These are phyloP conservation scores for Mola mola DNA, from an alignment of 2,113 vertebrate genomes.

Conservation along the genomic window DNA sequence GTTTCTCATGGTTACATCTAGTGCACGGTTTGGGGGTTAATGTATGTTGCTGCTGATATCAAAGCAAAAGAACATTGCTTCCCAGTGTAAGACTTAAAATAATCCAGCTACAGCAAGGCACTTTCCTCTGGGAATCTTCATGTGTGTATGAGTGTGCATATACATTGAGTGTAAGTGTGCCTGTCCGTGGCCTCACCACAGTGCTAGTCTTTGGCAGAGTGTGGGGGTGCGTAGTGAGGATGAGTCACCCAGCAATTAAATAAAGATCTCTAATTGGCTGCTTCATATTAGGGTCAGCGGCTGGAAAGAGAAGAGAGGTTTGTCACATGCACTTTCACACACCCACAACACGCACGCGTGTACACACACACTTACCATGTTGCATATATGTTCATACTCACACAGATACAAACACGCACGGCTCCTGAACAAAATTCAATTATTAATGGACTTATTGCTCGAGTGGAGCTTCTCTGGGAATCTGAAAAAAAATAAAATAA, in stretches of 20 bases:
- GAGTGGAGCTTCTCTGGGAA: conserved; percentile 93
- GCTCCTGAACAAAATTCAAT: conserved; percentile 96
- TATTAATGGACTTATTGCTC: conserved; percentile 97
- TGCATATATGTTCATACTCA: conserved; percentile 66
- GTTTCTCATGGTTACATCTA: conserved; percentile 2
- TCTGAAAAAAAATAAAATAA: conserved; percentile 96
- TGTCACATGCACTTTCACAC: conserved; percentile 49
- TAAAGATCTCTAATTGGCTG: conserved; percentile 95
- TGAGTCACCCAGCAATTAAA: conserved; percentile 90
- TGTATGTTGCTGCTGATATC: conserved; percentile 25
- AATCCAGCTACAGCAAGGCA: conserved; percentile 33
- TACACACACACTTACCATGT: conserved; percentile 19
- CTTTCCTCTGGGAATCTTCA: conserved; percentile 82
- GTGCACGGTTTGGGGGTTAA: conserved; percentile 16
- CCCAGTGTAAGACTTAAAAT: conserved; percentile 33
- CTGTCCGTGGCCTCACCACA: conserved; percentile 53
- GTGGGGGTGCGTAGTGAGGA: conserved; percentile 81
- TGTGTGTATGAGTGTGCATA: conserved; percentile 5
- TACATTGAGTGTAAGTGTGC: conserved; percentile 13
- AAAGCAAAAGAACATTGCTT: conserved; percentile 43
- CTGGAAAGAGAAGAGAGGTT: conserved; percentile 86
- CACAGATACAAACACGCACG: conserved; percentile 74
- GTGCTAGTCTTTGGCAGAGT: conserved; percentile 67
- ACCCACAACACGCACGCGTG: conserved; percentile 31
- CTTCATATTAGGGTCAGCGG: conserved; percentile 93